Evolutionary conservation across 2,797 vertebrate genomes (phyloP).

Genomic region (Pterois miles): DNA sequence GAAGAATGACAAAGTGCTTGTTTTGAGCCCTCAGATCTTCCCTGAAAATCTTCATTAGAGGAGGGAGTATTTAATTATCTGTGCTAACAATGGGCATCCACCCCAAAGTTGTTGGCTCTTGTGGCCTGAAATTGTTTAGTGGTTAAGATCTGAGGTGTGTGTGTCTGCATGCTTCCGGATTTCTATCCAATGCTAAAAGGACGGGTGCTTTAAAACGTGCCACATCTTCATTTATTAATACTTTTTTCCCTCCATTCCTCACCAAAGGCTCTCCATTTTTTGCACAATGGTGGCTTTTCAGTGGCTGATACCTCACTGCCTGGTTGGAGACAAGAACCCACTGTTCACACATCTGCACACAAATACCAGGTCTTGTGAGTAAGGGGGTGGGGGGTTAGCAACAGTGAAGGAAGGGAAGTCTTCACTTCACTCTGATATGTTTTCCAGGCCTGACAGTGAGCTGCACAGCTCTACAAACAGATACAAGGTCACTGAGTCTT

Average conservation of each 20-base stretch:
- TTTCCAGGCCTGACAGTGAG: conserved; percentile 53
- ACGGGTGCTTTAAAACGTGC: background rate
- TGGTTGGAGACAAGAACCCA: conserved; percentile 47
- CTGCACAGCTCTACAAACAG: conserved; percentile 63
- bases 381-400: background rate
- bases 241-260: conserved; percentile 25
- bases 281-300: conserved; percentile 71
- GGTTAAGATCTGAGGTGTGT: conserved; percentile 31
- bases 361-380: background rate
- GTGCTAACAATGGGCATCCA: conserved; percentile 42
- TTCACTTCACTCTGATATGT: conserved; percentile 41
- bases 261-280: conserved; percentile 15
- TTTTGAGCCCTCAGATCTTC: conserved; percentile 51
- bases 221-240: conserved; percentile 4
- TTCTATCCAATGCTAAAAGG: background rate
- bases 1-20: conserved; percentile 42
- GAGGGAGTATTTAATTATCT: conserved; percentile 60
- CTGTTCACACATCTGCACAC: conserved; percentile 56
- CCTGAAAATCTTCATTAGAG: conserved; percentile 54
- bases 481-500: conserved; percentile 54
- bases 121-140: conserved; percentile 34
- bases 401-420: conserved; percentile 9
- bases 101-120: conserved; percentile 29
- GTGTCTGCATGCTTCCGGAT: background rate
- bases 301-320: conserved; percentile 32